phyloP scores from a whole-genome alignment of 2,888 invertebrate species.

The Lycocerus yunnanus region DNA sequence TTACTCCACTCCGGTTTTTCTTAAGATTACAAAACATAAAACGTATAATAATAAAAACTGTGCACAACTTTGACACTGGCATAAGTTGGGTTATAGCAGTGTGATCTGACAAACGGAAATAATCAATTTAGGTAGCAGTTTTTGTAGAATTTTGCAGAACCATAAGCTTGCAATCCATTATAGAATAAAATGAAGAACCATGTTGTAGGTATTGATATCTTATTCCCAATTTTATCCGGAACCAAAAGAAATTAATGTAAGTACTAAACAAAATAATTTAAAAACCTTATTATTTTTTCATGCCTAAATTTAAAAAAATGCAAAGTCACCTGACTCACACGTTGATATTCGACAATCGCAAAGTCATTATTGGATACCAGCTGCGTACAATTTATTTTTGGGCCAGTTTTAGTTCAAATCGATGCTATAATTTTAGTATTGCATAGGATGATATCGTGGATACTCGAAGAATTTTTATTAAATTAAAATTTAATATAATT shows the following conservation, averaged over 20 bases:
- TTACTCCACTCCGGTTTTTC: background rate
- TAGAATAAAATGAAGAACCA: background rate
- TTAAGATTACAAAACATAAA: background rate
- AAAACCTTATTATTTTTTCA: slow-evolving; percentile 21
- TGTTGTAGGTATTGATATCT: background rate
- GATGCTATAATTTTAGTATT: background rate
- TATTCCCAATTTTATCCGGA: background rate
- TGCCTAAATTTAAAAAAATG: slow-evolving; percentile 33
- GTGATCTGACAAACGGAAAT: background rate
- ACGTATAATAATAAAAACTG: background rate
- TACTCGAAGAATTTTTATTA: background rate
- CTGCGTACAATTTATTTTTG: slow-evolving; percentile 28
- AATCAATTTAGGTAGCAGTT: background rate
- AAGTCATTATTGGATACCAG: slow-evolving; percentile 46
- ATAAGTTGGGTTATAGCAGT: background rate
- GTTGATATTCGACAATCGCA: slow-evolving; percentile 50
- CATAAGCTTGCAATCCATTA: background rate
- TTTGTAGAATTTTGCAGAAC: background rate
- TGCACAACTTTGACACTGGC: background rate
- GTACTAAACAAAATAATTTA: background rate
- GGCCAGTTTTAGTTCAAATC: background rate
- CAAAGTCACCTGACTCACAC: slow-evolving; percentile 52
- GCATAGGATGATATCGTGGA: background rate
- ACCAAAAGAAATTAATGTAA: background rate
- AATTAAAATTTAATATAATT: background rate